Evolutionary conservation across 2,888 invertebrate species (phyloP).

Genomic region (Folsomia manolachei): DNA sequence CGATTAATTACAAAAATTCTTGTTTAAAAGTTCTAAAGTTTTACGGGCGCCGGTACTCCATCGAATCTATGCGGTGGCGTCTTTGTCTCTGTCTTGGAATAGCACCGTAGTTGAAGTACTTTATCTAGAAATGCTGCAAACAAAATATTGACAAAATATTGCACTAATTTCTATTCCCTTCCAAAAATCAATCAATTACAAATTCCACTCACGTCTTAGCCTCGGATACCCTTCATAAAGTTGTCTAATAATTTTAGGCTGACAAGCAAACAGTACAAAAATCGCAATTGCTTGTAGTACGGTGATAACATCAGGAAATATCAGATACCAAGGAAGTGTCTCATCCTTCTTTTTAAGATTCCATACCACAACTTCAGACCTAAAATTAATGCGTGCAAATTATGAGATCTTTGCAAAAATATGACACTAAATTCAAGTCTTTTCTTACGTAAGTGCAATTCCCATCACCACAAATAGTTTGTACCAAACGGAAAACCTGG

Average conservation of each 20-base stretch:
- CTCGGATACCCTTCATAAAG: constrained; percentile 35
- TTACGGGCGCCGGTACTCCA: background rate
- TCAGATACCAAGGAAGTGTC: constrained; percentile 41
- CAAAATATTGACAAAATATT: background rate
- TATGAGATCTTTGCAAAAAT: no score
- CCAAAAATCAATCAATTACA: background rate
- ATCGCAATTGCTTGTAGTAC: constrained; percentile 44
- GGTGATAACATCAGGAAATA: constrained; percentile 43
- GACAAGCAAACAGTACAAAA: constrained; percentile 47
- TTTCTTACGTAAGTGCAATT: constrained; percentile 35
- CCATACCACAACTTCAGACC: constrained; percentile 44
- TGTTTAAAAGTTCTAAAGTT: background rate
- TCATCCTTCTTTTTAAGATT: constrained; percentile 22
- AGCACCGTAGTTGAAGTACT: background rate
- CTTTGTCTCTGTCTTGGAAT: no score
- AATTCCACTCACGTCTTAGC: constrained; percentile 30
- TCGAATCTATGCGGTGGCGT: no score
- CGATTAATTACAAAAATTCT: no score
- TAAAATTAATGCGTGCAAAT: no score
- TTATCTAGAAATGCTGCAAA: background rate
- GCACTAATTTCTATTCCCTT: background rate
- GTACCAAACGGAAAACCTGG: constrained; percentile 40
- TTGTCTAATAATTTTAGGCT: constrained; percentile 39
- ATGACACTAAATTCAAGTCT: no score
- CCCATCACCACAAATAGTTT: constrained; percentile 49